Evolutionary conservation across 2,113 vertebrate genomes (phyloP).

Genomic region (Setophaga petechia): DNA sequence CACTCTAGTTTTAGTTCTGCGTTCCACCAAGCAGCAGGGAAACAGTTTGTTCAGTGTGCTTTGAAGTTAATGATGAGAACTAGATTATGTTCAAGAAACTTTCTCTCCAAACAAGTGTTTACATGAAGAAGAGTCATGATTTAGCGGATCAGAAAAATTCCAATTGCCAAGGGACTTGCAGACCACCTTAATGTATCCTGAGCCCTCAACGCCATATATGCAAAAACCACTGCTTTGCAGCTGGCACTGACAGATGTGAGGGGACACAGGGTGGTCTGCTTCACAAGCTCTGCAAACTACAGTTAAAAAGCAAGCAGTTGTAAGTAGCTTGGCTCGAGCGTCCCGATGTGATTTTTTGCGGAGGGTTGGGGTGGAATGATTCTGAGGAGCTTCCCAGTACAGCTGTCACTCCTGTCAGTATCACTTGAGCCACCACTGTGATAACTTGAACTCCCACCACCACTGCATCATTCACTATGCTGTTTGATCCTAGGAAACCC

Average conservation of each 20-base stretch:
- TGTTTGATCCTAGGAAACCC: conserved; percentile 47
- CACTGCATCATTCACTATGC: conserved; percentile 10
- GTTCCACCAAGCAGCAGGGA: not conserved
- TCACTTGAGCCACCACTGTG: conserved; percentile 35
- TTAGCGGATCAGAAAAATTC: not conserved
- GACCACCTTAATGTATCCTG: not conserved
- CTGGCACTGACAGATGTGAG: not conserved
- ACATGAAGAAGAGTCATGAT: not conserved
- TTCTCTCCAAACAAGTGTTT: not conserved
- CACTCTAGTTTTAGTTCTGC: not conserved
- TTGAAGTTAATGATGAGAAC: not conserved
- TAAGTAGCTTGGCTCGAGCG: not conserved
- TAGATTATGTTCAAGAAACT: not conserved
- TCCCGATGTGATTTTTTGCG: not conserved
- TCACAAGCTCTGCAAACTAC: not conserved
- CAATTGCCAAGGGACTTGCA: not conserved
- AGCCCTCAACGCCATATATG: accelerated
- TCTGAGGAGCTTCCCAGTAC: not conserved
- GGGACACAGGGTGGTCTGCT: not conserved
- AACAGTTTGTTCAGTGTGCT: not conserved
- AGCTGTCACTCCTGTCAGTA: conserved; percentile 5
- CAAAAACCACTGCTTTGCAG: not conserved
- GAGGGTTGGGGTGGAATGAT: not conserved
- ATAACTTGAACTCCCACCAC: conserved; percentile 11
- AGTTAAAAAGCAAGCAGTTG: not conserved